phyloP scores from a whole-genome alignment of 2,113 vertebrate species.

The Scytalopus superciliaris region DNA sequence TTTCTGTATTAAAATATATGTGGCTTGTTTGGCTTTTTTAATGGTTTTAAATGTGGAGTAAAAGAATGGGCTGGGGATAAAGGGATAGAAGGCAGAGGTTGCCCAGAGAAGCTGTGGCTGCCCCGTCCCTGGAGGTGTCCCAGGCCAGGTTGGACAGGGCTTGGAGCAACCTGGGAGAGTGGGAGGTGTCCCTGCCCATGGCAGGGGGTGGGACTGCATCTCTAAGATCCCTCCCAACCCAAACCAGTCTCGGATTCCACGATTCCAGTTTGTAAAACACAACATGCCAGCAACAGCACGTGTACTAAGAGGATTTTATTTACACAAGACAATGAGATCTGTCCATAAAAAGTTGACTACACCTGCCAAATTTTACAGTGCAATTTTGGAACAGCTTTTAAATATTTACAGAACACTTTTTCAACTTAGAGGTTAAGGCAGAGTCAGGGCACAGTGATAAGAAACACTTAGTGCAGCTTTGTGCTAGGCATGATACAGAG shows the following conservation, averaged over 20 bases:
- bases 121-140: background rate
- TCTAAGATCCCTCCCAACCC: background rate
- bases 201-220: background rate
- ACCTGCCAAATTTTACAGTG: slow-evolving; percentile 35
- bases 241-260: background rate
- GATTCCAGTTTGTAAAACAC: background rate
- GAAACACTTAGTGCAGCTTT: slow-evolving; percentile 41
- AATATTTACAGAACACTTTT: slow-evolving; percentile 36
- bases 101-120: background rate
- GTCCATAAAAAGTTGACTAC: slow-evolving; percentile 9
- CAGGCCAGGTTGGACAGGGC: rapidly evolving
- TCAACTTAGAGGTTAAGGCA: slow-evolving; percentile 34
- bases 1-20: slow-evolving; percentile 68
- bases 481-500: background rate
- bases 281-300: background rate
- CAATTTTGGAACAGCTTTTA: slow-evolving; percentile 25
- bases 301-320: slow-evolving; percentile 47
- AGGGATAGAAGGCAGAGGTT: background rate
- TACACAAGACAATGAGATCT: background rate
- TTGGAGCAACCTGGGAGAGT: rapidly evolving
- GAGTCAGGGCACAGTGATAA: slow-evolving; percentile 58
- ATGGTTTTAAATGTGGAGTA: background rate
- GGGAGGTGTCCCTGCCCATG: background rate
- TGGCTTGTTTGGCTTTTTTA: background rate
- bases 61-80: background rate